A percentile compares a stretch with the other conserved stretches of the same genome.
phyloP scores from a whole-genome alignment of 2,797 vertebrate genomes.

The Malurus splendens region DNA sequence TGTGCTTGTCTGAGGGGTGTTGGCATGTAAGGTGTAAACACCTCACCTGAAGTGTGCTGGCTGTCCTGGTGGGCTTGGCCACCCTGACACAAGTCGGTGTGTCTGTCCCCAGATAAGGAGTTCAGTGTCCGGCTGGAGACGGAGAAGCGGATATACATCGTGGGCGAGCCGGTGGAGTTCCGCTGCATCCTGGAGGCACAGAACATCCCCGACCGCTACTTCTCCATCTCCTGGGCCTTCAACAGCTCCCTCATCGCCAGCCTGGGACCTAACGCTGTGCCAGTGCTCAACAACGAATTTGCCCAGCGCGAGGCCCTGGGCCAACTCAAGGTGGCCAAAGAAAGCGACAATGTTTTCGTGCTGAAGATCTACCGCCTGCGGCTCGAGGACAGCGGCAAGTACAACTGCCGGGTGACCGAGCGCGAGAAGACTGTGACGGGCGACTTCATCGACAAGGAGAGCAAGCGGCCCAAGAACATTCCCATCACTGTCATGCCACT shows the following conservation, averaged over 20 bases:
- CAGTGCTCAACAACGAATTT: conserved; percentile 86
- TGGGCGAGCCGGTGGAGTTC: conserved; percentile 91
- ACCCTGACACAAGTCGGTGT: neutral
- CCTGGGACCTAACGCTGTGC: conserved; percentile 90
- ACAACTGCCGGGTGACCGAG: conserved; percentile 94
- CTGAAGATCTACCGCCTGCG: conserved; percentile 90
- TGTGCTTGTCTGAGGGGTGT: fast-evolving
- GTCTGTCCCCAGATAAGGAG: conserved; percentile 82
- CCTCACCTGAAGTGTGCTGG: fast-evolving
- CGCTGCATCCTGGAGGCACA: conserved; percentile 93
- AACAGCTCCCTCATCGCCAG: conserved; percentile 94
- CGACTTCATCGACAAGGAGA: conserved; percentile 91
- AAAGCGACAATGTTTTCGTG: conserved; percentile 82
- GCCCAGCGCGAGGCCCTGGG: conserved; percentile 83
- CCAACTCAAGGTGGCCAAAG: conserved; percentile 89
- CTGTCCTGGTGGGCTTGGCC: neutral
- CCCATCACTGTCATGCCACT: conserved; percentile 87
- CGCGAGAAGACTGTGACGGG: conserved; percentile 88
- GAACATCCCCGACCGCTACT: conserved; percentile 89
- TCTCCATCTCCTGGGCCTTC: conserved; percentile 97
- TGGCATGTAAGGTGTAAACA: neutral
- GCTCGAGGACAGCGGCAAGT: conserved; percentile 89
- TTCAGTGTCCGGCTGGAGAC: conserved; percentile 93
- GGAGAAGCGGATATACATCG: conserved; percentile 87
- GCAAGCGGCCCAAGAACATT: conserved; percentile 93